phyloP scores from a whole-genome alignment of 2,888 invertebrate genomes.

The Aphrophora alni region DNA sequence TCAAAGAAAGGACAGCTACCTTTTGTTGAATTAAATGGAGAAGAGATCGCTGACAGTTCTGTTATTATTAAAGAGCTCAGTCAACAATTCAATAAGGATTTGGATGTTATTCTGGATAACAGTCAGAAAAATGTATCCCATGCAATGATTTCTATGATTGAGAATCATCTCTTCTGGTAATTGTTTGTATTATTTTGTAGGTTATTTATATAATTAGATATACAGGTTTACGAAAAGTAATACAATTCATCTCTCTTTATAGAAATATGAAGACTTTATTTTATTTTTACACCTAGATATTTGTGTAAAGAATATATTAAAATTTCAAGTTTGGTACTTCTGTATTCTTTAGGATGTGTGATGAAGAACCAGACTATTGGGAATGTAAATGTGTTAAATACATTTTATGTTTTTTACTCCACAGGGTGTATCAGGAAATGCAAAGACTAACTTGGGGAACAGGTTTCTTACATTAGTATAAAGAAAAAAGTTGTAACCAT shows the following conservation, averaged over 20 bases:
- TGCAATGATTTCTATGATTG: slow-evolving; percentile 93
- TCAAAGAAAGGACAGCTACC: slow-evolving; percentile 95
- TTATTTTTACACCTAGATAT: no score
- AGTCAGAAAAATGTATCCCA: slow-evolving; percentile 89
- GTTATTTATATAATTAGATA: neutral
- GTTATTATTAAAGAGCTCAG: slow-evolving; percentile 89
- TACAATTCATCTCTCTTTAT: neutral
- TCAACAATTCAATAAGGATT: slow-evolving; percentile 80
- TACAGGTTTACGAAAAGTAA: no score
- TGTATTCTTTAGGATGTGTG: no score
- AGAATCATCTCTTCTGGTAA: slow-evolving; percentile 89
- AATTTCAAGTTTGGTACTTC: no score
- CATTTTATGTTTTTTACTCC: no score
- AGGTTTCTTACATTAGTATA: no score
- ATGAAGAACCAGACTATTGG: no score
- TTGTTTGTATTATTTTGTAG: slow-evolving; percentile 38
- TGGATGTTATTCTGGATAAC: slow-evolving; percentile 80
- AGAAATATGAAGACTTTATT: neutral
- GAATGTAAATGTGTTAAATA: no score
- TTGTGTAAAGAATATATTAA: no score
- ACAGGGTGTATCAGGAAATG: no score
- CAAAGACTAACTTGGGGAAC: no score
- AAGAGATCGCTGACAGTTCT: slow-evolving; percentile 91
- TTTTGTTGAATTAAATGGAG: slow-evolving; percentile 93
- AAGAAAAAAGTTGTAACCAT: no score